Evolutionary conservation across 2,797 vertebrate genomes (phyloP).

Genomic region (Monodelphis domestica): DNA sequence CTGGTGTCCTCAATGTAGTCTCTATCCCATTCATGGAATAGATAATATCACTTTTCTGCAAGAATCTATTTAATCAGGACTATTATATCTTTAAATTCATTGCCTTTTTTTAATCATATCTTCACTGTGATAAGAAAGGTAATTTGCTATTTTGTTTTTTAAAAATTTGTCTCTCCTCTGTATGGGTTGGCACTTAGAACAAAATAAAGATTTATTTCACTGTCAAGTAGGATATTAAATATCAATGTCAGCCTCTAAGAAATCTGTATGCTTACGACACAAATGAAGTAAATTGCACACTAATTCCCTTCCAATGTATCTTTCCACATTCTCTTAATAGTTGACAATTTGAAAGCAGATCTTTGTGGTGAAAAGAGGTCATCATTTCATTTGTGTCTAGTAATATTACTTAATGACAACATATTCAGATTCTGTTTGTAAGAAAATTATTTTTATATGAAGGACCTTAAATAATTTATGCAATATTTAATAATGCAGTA

Average conservation of each 20-base stretch:
- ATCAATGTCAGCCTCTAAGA: slow-evolving; percentile 56
- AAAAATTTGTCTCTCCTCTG: slow-evolving; percentile 31
- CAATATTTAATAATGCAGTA: slow-evolving; percentile 93
- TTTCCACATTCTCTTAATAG: slow-evolving; percentile 6
- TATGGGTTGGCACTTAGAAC: slow-evolving; percentile 54
- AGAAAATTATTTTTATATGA: slow-evolving; percentile 90
- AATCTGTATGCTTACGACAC: slow-evolving; percentile 47
- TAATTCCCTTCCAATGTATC: slow-evolving; percentile 32
- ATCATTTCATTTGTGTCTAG: slow-evolving; percentile 54
- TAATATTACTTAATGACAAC: slow-evolving; percentile 70
- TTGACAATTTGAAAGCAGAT: slow-evolving; percentile 11
- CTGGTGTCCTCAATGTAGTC: not conserved
- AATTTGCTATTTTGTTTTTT: slow-evolving; percentile 66
- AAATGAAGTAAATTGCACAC: slow-evolving; percentile 60
- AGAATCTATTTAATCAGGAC: not conserved
- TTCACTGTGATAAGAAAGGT: not conserved
- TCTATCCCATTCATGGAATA: not conserved
- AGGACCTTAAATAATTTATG: slow-evolving; percentile 90
- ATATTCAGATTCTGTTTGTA: slow-evolving; percentile 85
- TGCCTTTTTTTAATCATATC: not conserved
- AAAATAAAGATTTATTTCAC: slow-evolving; percentile 62
- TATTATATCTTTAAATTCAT: not conserved
- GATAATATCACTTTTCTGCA: slow-evolving; percentile 5
- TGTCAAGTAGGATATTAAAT: slow-evolving; percentile 45
- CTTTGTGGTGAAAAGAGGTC: slow-evolving; percentile 19